Conservation (phyloP, 2,797 vertebrate genomes). For the Lagocephalus sceleratus region DNA sequence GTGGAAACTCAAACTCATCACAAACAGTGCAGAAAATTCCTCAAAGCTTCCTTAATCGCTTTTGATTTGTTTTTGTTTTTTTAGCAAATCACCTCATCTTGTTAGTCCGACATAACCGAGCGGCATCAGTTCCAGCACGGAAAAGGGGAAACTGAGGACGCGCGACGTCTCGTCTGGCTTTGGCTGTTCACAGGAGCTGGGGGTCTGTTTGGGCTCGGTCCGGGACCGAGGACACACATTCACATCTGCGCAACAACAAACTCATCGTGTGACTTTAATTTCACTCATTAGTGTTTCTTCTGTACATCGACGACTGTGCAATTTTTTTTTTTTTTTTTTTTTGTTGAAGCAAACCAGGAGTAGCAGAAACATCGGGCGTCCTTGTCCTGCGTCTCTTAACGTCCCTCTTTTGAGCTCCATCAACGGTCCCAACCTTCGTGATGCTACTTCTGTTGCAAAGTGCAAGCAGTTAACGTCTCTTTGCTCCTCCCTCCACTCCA, state of each 20-base stretch:
- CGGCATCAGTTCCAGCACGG: constrained; percentile 19
- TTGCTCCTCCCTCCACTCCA: constrained; percentile 45
- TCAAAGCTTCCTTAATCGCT: constrained; percentile 34
- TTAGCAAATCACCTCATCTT: constrained; percentile 15
- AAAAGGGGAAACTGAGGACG: constrained; percentile 5
- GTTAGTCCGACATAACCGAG: constrained; percentile 16
- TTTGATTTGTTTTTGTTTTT: constrained; percentile 5
- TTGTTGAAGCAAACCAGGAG: constrained; percentile 57
- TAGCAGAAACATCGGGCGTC: constrained; percentile 47
- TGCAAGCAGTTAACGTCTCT: constrained; percentile 74
- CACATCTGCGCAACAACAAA: constrained; percentile 26
- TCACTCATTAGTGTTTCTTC: constrained; percentile 60
- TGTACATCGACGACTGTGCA: constrained; percentile 66
- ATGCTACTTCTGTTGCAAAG: constrained; percentile 76
- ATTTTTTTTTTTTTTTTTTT: constrained; percentile 36
- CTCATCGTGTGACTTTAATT: constrained; percentile 47
- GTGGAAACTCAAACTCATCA: constrained; percentile 16
- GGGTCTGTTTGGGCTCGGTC: constrained; percentile 63
- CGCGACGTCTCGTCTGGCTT: constrained; percentile 6
- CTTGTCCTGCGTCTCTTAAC: constrained; percentile 19
- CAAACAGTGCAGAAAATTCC: constrained; percentile 37
- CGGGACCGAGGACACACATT: constrained; percentile 29
- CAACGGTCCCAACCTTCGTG: constrained; percentile 41
- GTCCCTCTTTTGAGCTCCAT: constrained; percentile 1
- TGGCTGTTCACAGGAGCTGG: constrained; percentile 19